Conservation (phyloP, 2,113 vertebrate genomes). For the Lepus americanus region DNA sequence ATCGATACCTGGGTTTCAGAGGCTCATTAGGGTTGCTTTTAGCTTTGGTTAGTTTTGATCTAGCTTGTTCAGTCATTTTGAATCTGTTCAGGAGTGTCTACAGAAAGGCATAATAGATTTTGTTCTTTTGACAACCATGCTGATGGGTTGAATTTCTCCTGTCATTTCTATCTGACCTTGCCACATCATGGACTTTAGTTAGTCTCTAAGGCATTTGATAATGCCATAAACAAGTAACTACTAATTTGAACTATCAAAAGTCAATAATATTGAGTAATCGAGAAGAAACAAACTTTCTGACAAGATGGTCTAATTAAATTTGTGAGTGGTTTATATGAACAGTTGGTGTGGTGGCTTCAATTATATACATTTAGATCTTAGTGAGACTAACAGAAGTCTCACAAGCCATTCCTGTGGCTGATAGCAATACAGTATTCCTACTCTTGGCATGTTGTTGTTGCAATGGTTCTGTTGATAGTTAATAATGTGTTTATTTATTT, state of each 20-base stretch:
- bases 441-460: slow-evolving; percentile 83
- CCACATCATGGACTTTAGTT: slow-evolving; percentile 39
- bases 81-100: slow-evolving; percentile 38
- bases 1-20: slow-evolving; percentile 38
- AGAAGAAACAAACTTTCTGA: slow-evolving; percentile 84
- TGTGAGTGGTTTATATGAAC: slow-evolving; percentile 87
- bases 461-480: slow-evolving; percentile 83
- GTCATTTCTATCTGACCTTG: slow-evolving; percentile 52
- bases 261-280: slow-evolving; percentile 82
- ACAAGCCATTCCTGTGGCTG: slow-evolving; percentile 80
- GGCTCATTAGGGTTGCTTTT: slow-evolving; percentile 49
- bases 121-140: neutral
- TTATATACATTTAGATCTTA: slow-evolving; percentile 85
- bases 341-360: slow-evolving; percentile 85
- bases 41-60: slow-evolving; percentile 70
- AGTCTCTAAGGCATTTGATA: slow-evolving; percentile 71
- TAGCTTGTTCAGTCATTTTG: slow-evolving; percentile 65
- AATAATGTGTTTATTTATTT: slow-evolving; percentile 71
- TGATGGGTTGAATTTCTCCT: slow-evolving; percentile 41
- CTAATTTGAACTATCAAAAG: slow-evolving; percentile 85
- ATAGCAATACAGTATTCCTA: slow-evolving; percentile 83
- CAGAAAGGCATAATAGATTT: slow-evolving; percentile 63
- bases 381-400: slow-evolving; percentile 84
- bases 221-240: slow-evolving; percentile 82
- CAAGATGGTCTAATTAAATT: slow-evolving; percentile 88